Evolutionary conservation across 2,888 invertebrate genomes (phyloP), one percentile per base, ranked within the genome.

Genomic region (Candidula unifasciata): DNA sequence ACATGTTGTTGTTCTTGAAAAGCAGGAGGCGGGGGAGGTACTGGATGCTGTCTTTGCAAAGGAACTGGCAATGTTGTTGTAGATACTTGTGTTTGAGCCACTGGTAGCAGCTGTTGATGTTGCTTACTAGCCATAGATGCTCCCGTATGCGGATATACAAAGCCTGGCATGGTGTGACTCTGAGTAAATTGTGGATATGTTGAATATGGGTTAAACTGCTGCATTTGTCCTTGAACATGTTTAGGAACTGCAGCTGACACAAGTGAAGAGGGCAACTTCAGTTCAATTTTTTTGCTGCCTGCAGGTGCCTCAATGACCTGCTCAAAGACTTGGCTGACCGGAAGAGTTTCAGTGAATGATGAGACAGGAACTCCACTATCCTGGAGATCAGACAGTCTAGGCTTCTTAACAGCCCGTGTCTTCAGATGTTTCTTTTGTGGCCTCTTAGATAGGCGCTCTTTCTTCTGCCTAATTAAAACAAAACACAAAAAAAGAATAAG

Each of bases 231-330:
- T 52, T 24, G 8, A 52, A 57, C 44, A 57, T 52, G 69, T 0
- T 24, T 27, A 44, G 54, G 71, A 69, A 30, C 69, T 54, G 37
- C n/a, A 21, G 24, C 16, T n/a, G 76, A 73, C 66, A 60, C 27
- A 33, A 68, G 30, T 71, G 66, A 5, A 18, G 74, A 80, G n/a
- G 90, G 84, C 10, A 91, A 82, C 66, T 88, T 90, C 27, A 92
- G 85, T 37, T 89, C 89, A 44, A 92, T 91, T 68, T 89, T 89
- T 81, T 90, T 90, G 33, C 95, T 95, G 69, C 95, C 94, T 88
- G 95, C 95, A 83, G 91, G 94, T 87, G 94, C 94, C n/a, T 93
- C 90, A 80, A 76, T 71, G 1, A 69, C 54, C 64, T 89, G 89
- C 80, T 92, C 92, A 89, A 91, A 91, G 10, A 91, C 90, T 66